These are phyloP conservation scores for Eurois occulta DNA, from an alignment of 2,888 invertebrate species.

Conservation along the genomic window DNA sequence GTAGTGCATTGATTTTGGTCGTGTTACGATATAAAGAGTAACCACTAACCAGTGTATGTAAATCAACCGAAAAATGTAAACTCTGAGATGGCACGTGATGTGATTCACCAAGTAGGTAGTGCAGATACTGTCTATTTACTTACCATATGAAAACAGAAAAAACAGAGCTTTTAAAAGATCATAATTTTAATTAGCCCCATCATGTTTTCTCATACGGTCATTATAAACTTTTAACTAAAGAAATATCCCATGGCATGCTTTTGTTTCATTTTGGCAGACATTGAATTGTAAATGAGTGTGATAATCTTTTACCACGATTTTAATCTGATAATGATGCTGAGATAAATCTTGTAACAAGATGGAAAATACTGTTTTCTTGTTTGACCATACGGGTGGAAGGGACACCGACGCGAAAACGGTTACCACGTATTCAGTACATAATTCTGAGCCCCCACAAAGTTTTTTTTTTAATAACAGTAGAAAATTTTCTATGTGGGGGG, in stretches of 20 bases:
- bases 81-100: background rate
- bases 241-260: constrained; percentile 46
- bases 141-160: background rate
- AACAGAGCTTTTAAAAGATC: background rate
- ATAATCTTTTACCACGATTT: constrained; percentile 23
- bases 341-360: background rate
- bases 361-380: background rate
- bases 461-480: too few relatives aligned
- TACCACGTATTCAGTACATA: too few relatives aligned
- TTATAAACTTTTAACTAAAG: constrained; percentile 2
- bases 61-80: background rate
- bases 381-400: too few relatives aligned
- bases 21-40: background rate
- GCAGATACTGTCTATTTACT: background rate
- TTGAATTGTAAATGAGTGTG: constrained; percentile 53
- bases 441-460: too few relatives aligned
- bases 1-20: background rate
- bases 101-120: background rate
- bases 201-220: background rate
- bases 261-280: constrained; percentile 34
- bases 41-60: background rate
- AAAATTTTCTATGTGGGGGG: too few relatives aligned
- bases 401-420: too few relatives aligned
- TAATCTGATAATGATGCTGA: constrained; percentile 5
- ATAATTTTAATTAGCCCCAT: constrained; percentile 24